Percentiles rank a stretch among this genome's conserved stretches.
Evolutionary conservation across 2,888 invertebrate species (phyloP).

Genomic region (Pycnomerus fuliginosus): DNA sequence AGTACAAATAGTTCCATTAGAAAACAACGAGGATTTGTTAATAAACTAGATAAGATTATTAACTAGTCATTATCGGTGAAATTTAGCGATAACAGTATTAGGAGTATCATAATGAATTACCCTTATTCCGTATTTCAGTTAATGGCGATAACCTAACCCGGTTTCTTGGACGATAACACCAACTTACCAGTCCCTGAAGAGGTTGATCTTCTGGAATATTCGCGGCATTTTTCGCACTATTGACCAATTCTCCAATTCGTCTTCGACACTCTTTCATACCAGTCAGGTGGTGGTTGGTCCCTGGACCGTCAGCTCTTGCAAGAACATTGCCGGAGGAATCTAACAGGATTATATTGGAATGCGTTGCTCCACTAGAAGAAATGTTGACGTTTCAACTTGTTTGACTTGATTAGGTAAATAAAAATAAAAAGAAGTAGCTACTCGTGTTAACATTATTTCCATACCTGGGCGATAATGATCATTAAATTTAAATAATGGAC

Average conservation of each 20-base stretch:
- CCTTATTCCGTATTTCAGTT: too few species aligned
- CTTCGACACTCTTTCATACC: slow-evolving; percentile 78
- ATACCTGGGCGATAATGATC: background rate
- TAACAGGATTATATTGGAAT: slow-evolving; percentile 76
- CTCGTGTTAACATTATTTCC: too few species aligned
- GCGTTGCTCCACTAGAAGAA: slow-evolving; percentile 71
- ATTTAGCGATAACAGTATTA: too few species aligned
- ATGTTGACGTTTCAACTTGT: background rate
- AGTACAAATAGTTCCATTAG: too few species aligned
- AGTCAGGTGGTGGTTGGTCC: slow-evolving; percentile 82
- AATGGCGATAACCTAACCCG: too few species aligned
- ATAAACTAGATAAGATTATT: too few species aligned
- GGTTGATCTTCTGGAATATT: slow-evolving; percentile 60
- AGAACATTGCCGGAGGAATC: slow-evolving; percentile 70
- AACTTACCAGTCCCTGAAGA: slow-evolving; percentile 68
- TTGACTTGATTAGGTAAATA: background rate
- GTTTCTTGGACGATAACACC: too few species aligned
- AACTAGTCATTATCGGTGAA: too few species aligned
- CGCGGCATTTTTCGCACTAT: slow-evolving; percentile 63
- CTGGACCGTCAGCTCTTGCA: slow-evolving; percentile 64
- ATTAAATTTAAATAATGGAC: background rate
- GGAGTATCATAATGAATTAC: too few species aligned
- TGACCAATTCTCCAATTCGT: slow-evolving; percentile 73
- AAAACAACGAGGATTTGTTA: too few species aligned
- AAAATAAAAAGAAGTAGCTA: too few species aligned